Conservation (phyloP, 2,888 invertebrate genomes). For the Cataglyphis livida region DNA sequence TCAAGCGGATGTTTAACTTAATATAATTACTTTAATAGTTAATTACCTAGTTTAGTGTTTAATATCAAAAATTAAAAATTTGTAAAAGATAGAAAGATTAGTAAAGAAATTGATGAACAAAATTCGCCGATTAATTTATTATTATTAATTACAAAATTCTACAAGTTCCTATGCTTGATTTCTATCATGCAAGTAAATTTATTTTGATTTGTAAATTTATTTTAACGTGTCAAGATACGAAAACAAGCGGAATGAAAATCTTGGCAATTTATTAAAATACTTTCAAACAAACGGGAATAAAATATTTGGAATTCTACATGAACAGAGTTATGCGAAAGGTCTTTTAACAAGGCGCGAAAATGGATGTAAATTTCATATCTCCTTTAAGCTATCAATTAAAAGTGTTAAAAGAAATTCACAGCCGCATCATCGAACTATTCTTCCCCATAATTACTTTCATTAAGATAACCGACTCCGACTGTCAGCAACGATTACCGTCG, state of each 20-base stretch:
- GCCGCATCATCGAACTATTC: not conserved
- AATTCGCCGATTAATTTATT: slow-evolving; percentile 3
- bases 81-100: not conserved
- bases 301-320: slow-evolving; percentile 5
- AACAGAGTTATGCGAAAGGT: not conserved
- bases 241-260: slow-evolving; percentile 7
- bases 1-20: not conserved
- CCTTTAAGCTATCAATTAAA: slow-evolving; percentile 30
- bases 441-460: slow-evolving; percentile 34
- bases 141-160: not conserved
- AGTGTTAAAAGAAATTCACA: slow-evolving; percentile 39
- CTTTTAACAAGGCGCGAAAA: not conserved
- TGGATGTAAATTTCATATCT: slow-evolving; percentile 28
- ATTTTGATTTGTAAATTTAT: not conserved
- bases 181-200: not conserved
- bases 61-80: not conserved
- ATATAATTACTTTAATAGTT: not conserved
- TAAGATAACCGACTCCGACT: slow-evolving; percentile 14
- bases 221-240: not conserved
- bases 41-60: not conserved
- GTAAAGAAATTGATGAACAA: not conserved
- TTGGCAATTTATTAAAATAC: not conserved
- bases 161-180: not conserved
- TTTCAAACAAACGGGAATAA: not conserved
- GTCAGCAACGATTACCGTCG: slow-evolving; percentile 28